Evolutionary conservation across 2,113 vertebrate species (phyloP), one percentile per base, ranked within the genome.

Genomic region (Tragelaphus buxtoni): DNA sequence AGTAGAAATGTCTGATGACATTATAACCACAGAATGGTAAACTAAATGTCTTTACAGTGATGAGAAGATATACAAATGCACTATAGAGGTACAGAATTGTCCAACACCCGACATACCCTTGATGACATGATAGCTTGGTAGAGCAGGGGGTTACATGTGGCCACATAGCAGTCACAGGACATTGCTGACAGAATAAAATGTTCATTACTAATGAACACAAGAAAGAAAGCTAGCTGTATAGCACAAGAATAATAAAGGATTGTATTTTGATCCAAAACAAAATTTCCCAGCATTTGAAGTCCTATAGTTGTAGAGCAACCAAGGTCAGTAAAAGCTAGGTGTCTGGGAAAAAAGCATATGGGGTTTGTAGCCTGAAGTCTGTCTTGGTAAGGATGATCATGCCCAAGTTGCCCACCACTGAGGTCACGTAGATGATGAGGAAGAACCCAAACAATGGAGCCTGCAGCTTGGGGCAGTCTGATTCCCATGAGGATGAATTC

Each of bases 1-100:
- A 97, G 81, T 96, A 98, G 58, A 96, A 98, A 88, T 96, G 96
- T 17, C 88, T 91, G 35, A 98, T 81, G 2, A 97, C 26, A 69
- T 98, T 97, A 35, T 93, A 94, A 26, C 45, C 49, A 35, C 96
- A 98, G 65, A 98, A 98, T 4, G 93, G 51, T 18, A 77, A 84
- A 22, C 26, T 92, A 69, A 98, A 97, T 14, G 95, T 88, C 17
- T 94, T 96, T 12, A 93, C 56, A 0, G 96, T 97, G 88, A 97
- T 65, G 2, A 97, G 16, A 56, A 97, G 51, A 30, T 95, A 91
- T 3, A 96, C 72, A 49, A 92, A 80, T 1, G 95, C 89, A 11
- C 93, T 97, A 17, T 94, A 94, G 4, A 97, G n/a, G 58, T 97
- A 98, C 13, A 89, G n/a, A 0, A 88, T 18, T 1, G 39, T n/a